These are phyloP conservation scores for Rutilus rutilus DNA, from an alignment of 2,113 vertebrate genomes.

Conservation along the genomic window DNA sequence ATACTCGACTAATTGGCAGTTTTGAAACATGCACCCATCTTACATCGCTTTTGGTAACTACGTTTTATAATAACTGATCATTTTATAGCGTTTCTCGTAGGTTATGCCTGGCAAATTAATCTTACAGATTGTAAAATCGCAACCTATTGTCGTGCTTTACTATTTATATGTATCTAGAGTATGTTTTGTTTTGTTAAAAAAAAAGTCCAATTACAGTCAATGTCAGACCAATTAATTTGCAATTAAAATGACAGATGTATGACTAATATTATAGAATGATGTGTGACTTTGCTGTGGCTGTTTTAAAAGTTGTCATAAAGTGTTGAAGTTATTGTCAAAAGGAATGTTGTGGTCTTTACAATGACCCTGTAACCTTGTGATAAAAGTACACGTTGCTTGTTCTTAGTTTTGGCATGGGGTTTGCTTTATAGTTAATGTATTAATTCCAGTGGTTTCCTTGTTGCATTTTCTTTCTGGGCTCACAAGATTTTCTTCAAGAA, in stretches of 20 bases:
- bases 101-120: conserved; percentile 1
- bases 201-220: not conserved
- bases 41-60: not conserved
- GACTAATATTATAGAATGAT: not conserved
- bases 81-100: not conserved
- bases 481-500: not conserved
- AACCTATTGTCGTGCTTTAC: not conserved
- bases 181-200: too few species aligned
- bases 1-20: not conserved
- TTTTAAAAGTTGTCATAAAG: not conserved
- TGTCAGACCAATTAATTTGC: not conserved
- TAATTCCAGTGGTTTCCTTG: not conserved
- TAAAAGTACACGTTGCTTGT: not conserved
- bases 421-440: conserved; percentile 24
- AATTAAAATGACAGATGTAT: not conserved
- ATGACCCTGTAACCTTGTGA: not conserved
- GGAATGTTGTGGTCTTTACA: not conserved
- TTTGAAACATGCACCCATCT: not conserved
- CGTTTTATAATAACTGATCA: not conserved
- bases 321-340: not conserved
- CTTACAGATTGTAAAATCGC: not conserved
- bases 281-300: not conserved
- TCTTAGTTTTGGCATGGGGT: not conserved
- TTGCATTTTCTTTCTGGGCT: not conserved
- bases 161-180: not conserved